Percentiles rank a stretch among this genome's conserved stretches.
Evolutionary conservation across 1,140 invertebrate genomes (phyloP).

Genomic region (Ridgeia piscesae): DNA sequence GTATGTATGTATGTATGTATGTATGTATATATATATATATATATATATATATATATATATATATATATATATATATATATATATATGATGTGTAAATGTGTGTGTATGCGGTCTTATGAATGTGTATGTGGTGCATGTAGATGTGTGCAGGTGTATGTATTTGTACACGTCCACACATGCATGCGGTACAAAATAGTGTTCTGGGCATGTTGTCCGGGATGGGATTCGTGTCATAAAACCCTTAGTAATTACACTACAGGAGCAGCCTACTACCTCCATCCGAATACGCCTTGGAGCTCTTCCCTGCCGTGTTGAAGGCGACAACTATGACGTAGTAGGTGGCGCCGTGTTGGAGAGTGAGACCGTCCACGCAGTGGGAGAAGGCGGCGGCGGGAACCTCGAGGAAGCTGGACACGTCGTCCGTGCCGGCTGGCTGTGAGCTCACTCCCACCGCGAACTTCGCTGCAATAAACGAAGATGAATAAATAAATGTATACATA

Average conservation of each 20-base stretch:
- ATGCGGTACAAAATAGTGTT: neutral
- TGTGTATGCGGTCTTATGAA: too few species aligned
- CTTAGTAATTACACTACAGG: too few species aligned
- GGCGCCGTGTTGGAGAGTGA: neutral
- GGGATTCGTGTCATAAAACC: too few species aligned
- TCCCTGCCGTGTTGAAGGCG: neutral
- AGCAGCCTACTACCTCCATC: neutral
- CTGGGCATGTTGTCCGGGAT: too few species aligned
- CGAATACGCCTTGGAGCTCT: neutral
- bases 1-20: too few species aligned
- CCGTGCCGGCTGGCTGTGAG: neutral
- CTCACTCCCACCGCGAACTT: neutral
- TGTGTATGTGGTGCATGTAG: neutral
- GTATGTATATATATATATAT: too few species aligned
- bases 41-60: too few species aligned
- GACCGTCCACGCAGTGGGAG: neutral
- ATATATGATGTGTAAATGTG: too few species aligned
- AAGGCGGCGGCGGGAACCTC: neutral
- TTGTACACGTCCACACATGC: neutral
- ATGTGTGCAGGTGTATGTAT: neutral
- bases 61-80: too few species aligned
- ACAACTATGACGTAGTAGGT: neutral
- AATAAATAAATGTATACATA: too few species aligned
- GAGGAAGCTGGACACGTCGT: neutral
- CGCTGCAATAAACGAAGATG: neutral